A percentile compares a stretch with the other conserved stretches of the same genome.
Conservation (phyloP, 1,140 invertebrate genomes). For the Neodiprion virginianus region DNA sequence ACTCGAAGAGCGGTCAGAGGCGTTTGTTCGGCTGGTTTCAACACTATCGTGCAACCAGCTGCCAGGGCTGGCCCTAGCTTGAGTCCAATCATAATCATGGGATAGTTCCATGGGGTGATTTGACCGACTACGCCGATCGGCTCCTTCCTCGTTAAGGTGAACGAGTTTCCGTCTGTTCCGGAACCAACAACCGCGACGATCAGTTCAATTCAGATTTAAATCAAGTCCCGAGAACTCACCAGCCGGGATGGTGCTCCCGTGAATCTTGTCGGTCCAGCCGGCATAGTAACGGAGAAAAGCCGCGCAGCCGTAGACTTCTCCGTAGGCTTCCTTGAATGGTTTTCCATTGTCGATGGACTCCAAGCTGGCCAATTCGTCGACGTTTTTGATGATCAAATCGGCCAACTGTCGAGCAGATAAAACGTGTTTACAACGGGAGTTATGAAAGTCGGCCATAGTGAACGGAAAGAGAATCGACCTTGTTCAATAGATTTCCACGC, state of each 20-base stretch:
- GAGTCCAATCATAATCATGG: conserved; percentile 80
- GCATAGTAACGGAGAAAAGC: conserved; percentile 73
- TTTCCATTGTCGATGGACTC: conserved; percentile 82
- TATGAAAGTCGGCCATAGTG: conserved; percentile 15
- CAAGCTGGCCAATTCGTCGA: conserved; percentile 62
- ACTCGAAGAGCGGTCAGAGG: conserved; percentile 76
- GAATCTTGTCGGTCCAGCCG: conserved; percentile 79
- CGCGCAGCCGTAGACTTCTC: conserved; percentile 65
- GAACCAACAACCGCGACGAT: conserved; percentile 37
- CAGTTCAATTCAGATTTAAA: neutral
- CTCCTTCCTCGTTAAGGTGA: conserved; percentile 75
- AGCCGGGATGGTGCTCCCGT: conserved; percentile 72
- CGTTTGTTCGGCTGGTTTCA: conserved; percentile 82
- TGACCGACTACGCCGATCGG: conserved; percentile 82
- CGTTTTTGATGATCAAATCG: conserved; percentile 68
- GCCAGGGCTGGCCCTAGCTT: conserved; percentile 80
- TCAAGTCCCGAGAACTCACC: conserved; percentile 33
- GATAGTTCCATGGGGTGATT: conserved; percentile 87
- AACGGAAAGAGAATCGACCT: conserved; percentile 49
- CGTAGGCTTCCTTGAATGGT: conserved; percentile 66
- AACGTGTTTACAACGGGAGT: conserved; percentile 25
- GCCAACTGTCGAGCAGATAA: conserved; percentile 56
- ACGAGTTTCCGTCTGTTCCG: conserved; percentile 62
- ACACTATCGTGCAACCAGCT: conserved; percentile 70
- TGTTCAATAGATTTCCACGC: conserved; percentile 65